Evolutionary conservation across 2,113 vertebrate species (phyloP).

Genomic region (Brienomyrus longianalis): DNA sequence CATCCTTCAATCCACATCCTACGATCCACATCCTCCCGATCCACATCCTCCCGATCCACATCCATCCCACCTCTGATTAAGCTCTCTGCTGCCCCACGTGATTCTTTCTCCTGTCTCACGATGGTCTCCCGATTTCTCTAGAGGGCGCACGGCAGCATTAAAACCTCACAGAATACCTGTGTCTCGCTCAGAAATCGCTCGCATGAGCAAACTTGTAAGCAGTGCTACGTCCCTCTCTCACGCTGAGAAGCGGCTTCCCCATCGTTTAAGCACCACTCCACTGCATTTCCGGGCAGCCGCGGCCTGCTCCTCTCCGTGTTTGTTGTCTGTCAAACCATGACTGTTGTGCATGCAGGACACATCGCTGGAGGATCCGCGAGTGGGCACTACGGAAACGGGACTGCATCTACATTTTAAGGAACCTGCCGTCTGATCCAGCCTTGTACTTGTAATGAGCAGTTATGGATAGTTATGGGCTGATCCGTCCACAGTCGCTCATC

Average conservation of each 20-base stretch:
- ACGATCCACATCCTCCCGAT: constrained; percentile 40
- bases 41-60: constrained; percentile 31
- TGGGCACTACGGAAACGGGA: not conserved
- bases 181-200: constrained; percentile 12
- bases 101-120: constrained; percentile 31
- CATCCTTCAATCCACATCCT: constrained; percentile 47
- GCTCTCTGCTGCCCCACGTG: constrained; percentile 26
- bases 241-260: not conserved
- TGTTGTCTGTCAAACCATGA: not conserved
- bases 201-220: constrained; percentile 35
- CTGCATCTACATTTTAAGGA: not conserved
- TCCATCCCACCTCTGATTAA: constrained; percentile 44
- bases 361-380: not conserved
- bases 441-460: not conserved
- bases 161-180: not conserved
- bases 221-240: not conserved
- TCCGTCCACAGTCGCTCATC: not conserved
- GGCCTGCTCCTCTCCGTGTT: not conserved
- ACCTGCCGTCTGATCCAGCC: not conserved
- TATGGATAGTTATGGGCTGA: not conserved
- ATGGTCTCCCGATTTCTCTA: constrained; percentile 49
- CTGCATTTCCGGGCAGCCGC: not conserved
- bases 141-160: constrained; percentile 44
- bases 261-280: not conserved
- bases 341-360: not conserved